Conservation (phyloP, 2,113 vertebrate species). For the Sylvilagus bachmani region DNA sequence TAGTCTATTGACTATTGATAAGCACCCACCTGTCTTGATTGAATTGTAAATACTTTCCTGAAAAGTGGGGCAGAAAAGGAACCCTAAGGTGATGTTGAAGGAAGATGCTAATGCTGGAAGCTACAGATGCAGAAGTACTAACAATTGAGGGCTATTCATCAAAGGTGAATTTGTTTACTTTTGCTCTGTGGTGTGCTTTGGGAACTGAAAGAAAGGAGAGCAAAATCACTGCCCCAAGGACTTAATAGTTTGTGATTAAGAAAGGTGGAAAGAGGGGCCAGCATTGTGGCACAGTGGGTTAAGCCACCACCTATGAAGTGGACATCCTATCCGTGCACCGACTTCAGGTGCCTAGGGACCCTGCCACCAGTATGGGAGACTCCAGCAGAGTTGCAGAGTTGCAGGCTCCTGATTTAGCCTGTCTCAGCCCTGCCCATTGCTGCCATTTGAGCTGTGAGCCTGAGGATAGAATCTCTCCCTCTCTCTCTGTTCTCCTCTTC, state of each 20-base stretch:
- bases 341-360: too few species aligned
- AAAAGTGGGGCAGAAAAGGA: neutral
- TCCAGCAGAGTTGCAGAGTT: too few species aligned
- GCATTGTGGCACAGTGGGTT: too few species aligned
- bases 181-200: neutral
- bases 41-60: neutral
- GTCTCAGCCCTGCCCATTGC: too few species aligned
- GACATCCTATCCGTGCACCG: too few species aligned
- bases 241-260: neutral
- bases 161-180: neutral
- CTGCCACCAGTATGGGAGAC: too few species aligned
- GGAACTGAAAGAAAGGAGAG: conserved; percentile 4
- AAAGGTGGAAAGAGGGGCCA: neutral
- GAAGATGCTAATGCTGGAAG: neutral
- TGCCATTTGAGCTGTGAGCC: too few species aligned
- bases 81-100: neutral
- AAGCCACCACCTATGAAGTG: too few species aligned
- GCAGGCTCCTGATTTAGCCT: too few species aligned
- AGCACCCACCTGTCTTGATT: neutral
- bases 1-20: neutral
- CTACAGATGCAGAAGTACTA: neutral
- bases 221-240: neutral
- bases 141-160: neutral
- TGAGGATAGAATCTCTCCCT: too few species aligned
- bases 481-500: too few species aligned